A percentile compares a stretch with the other conserved stretches of the same genome.
Evolutionary conservation across 2,797 vertebrate species (phyloP).

Genomic region (Melanotaenia trifasciata): DNA sequence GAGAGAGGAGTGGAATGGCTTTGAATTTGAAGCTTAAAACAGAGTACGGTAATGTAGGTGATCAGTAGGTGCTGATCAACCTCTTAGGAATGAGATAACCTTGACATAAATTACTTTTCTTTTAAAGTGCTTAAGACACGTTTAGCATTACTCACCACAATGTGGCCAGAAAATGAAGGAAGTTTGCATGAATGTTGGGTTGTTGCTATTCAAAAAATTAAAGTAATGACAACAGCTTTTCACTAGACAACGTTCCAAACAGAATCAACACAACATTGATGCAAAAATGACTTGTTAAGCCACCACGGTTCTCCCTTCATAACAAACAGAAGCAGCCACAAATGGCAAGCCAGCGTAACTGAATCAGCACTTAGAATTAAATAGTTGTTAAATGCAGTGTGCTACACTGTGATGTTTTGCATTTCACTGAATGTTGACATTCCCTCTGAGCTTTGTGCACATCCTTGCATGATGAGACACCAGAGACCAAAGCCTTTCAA

Average conservation of each 20-base stretch:
- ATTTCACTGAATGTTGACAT: not conserved
- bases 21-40: slow-evolving; percentile 19
- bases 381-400: too few relatives aligned
- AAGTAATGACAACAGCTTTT: not conserved
- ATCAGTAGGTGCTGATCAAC: not conserved
- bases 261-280: not conserved
- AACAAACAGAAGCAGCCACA: not conserved
- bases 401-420: too few relatives aligned
- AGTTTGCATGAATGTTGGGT: not conserved
- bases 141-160: not conserved
- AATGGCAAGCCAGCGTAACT: too few relatives aligned
- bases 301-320: not conserved
- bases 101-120: not conserved
- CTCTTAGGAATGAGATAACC: not conserved
- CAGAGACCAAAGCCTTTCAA: not conserved
- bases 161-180: not conserved
- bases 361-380: too few relatives aligned
- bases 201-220: not conserved
- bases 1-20: not conserved
- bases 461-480: not conserved
- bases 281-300: not conserved
- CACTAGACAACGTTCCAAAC: not conserved
- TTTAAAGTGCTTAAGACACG: not conserved
- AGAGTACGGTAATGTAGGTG: not conserved
- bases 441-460: not conserved